Percentiles rank a stretch among this genome's conserved stretches.
Conservation (phyloP, 1,140 invertebrate genomes). For the Adoxophyes honmai region DNA sequence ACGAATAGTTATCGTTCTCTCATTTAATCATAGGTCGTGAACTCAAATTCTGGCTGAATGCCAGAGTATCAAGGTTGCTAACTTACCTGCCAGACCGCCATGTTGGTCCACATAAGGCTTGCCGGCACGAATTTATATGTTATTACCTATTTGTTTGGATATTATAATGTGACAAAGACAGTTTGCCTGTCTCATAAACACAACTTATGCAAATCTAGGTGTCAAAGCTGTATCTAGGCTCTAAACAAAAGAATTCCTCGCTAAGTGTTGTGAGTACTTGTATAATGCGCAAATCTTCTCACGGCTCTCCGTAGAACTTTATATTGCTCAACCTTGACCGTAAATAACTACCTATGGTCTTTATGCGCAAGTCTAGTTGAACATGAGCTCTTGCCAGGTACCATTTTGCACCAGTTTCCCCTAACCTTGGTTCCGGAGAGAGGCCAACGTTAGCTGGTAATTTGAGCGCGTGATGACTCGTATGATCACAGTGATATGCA, state of each 20-base stretch:
- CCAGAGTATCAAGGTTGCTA: too few species aligned
- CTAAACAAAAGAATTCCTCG: constrained; percentile 27
- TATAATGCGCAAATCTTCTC: constrained; percentile 26
- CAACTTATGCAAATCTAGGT: background rate
- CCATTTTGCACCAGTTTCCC: background rate
- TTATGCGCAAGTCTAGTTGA: constrained; percentile 11
- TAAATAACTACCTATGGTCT: constrained; percentile 22
- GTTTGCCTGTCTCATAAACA: too few species aligned
- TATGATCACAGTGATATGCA: constrained; percentile 35
- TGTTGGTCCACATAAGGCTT: too few species aligned
- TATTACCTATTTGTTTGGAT: too few species aligned
- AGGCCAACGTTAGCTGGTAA: background rate
- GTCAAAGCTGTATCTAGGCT: background rate
- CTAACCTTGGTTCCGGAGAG: background rate
- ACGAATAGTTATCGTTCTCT: too few species aligned
- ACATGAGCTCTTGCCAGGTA: constrained; percentile 7
- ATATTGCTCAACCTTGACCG: constrained; percentile 36
- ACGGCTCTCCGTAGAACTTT: constrained; percentile 16
- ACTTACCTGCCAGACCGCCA: too few species aligned
- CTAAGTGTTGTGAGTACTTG: constrained; percentile 20
- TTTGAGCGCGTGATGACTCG: constrained; percentile 22
- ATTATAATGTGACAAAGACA: too few species aligned
- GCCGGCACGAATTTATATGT: too few species aligned
- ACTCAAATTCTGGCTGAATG: too few species aligned
- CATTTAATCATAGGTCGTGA: too few species aligned